Conservation (phyloP, 2,888 invertebrate genomes). For the Hypomecis punctinalis region DNA sequence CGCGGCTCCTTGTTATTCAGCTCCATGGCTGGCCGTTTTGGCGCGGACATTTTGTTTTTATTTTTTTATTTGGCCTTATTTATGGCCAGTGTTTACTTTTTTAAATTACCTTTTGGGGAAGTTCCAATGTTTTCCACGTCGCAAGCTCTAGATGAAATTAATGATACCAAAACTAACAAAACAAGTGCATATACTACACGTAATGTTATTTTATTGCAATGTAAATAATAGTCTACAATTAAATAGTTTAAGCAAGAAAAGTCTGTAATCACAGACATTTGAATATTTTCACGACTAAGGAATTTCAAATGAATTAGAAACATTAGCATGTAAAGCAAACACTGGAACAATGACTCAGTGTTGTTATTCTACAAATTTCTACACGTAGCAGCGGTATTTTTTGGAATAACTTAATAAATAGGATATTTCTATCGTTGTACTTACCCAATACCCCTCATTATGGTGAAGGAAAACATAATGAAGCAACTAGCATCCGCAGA, state of each 20-base stretch:
- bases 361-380: constrained; percentile 2
- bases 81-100: constrained; percentile 17
- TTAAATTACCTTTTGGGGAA: neutral
- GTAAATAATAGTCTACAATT: too few species aligned
- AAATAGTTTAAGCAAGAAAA: too few species aligned
- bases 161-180: too few species aligned
- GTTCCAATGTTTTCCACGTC: neutral
- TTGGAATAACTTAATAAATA: too few species aligned
- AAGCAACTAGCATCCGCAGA: too few species aligned
- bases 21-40: constrained; percentile 22
- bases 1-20: constrained; percentile 47
- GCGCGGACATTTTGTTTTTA: constrained; percentile 24
- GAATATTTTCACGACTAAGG: constrained; percentile 9
- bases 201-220: too few species aligned
- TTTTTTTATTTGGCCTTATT: constrained; percentile 13
- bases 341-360: constrained; percentile 8
- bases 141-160: too few species aligned
- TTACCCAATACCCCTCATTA: too few species aligned
- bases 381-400: neutral
- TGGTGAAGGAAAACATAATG: too few species aligned
- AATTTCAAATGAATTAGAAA: constrained; percentile 5
- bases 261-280: constrained; percentile 3
- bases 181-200: too few species aligned
- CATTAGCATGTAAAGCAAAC: constrained; percentile 1
- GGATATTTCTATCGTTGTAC: too few species aligned